A percentile compares a stretch with the other conserved stretches of the same genome.
These are phyloP conservation scores for Drosophila multiciliata DNA, from an alignment of 2,888 invertebrate species.

Conservation along the genomic window DNA sequence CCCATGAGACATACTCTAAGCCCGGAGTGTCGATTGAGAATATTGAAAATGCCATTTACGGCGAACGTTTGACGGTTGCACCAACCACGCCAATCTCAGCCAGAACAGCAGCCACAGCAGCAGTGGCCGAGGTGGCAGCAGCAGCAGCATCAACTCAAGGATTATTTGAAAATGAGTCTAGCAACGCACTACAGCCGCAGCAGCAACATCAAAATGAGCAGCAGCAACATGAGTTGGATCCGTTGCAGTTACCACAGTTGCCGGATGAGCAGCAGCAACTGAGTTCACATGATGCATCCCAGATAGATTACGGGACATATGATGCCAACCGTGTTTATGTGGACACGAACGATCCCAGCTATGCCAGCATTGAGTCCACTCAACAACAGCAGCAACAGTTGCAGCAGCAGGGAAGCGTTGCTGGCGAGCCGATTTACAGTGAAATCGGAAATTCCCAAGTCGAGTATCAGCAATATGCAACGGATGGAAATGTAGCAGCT, in stretches of 20 bases:
- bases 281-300: conserved; percentile 23
- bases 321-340: conserved; percentile 55
- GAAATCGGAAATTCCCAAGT: conserved; percentile 71
- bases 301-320: conserved; percentile 60
- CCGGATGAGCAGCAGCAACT: conserved; percentile 29
- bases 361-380: conserved; percentile 66
- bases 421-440: conserved; percentile 64
- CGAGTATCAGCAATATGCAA: conserved; percentile 66
- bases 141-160: conserved; percentile 38
- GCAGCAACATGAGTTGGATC: conserved; percentile 10
- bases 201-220: conserved; percentile 15
- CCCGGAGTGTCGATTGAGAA: conserved; percentile 83
- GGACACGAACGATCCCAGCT: conserved; percentile 57
- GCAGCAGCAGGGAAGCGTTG: conserved; percentile 15
- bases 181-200: conserved; percentile 32
- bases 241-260: conserved; percentile 9
- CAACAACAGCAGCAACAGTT: conserved; percentile 35
- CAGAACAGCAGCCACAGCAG: conserved; percentile 8
- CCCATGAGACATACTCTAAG: conserved; percentile 44
- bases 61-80: conserved; percentile 77
- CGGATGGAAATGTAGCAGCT: conserved; percentile 45
- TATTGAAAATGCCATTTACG: conserved; percentile 85
- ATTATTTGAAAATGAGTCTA: conserved; percentile 69
- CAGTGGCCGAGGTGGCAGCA: conserved; percentile 9
- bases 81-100: conserved; percentile 39